These are phyloP conservation scores for Gorsachius goisagi DNA, from an alignment of 2,113 vertebrate genomes.

Conservation along the genomic window DNA sequence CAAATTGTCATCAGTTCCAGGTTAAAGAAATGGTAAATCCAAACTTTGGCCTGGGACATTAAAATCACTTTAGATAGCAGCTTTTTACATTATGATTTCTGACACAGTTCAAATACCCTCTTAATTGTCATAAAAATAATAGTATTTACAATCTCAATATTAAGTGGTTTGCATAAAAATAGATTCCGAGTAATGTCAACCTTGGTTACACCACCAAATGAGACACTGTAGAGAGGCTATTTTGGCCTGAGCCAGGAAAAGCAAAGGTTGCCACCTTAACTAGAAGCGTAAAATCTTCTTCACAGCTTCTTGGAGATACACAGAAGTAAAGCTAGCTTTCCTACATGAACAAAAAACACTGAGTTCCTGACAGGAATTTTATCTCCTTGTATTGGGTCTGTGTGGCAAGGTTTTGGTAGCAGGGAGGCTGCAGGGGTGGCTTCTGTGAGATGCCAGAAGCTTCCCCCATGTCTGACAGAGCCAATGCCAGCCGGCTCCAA, in stretches of 20 bases:
- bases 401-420: background rate
- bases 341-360: background rate
- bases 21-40: background rate
- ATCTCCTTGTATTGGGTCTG: background rate
- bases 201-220: background rate
- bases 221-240: background rate
- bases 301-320: background rate
- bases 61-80: background rate
- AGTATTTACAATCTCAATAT: background rate
- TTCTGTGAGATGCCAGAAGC: background rate
- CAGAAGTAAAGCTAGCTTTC: background rate
- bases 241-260: background rate
- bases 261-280: background rate
- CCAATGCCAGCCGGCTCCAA: background rate
- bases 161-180: background rate
- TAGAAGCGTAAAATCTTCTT: background rate
- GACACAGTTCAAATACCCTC: background rate
- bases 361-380: conserved; percentile 56
- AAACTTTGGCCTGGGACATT: background rate
- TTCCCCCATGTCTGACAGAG: background rate
- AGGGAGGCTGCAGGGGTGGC: too few species aligned
- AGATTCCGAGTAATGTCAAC: background rate
- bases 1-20: background rate
- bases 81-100: background rate
- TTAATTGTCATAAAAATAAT: background rate